Conservation (phyloP, 2,888 invertebrate genomes). For the Habrosyne pyritoides region DNA sequence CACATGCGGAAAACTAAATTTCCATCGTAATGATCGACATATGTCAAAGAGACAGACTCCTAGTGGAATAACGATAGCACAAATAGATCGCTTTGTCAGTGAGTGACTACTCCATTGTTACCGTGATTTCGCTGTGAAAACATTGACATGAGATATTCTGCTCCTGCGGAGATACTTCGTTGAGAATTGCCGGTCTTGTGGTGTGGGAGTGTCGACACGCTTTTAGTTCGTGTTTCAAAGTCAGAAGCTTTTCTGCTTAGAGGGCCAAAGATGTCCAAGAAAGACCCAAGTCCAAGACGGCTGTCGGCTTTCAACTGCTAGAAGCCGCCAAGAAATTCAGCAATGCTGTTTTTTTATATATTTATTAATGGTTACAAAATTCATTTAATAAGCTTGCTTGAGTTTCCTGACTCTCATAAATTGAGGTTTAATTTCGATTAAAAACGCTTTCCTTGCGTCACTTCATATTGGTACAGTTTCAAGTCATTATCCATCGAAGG, state of each 20-base stretch:
- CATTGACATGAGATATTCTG: background rate
- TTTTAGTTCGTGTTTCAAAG: background rate
- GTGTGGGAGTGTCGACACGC: background rate
- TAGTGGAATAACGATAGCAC: background rate
- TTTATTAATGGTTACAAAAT: background rate
- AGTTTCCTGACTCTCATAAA: too few species aligned
- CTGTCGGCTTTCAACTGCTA: too few species aligned
- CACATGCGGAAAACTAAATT: background rate
- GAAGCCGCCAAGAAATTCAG: too few species aligned
- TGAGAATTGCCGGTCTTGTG: background rate
- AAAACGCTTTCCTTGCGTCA: too few species aligned
- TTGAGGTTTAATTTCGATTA: too few species aligned
- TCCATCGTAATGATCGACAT: background rate
- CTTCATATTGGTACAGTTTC: too few species aligned
- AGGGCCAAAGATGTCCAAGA: too few species aligned
- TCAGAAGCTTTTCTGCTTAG: too few species aligned
- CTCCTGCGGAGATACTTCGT: background rate
- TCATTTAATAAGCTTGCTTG: background rate
- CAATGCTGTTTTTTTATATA: too few species aligned
- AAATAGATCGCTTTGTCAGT: background rate
- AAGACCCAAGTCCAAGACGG: too few species aligned
- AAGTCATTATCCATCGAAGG: too few species aligned
- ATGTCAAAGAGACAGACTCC: background rate
- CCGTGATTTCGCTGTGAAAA: background rate
- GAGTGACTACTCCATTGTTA: background rate